Conservation (phyloP, 2,113 vertebrate species). For the Illadopsis cleaveri region DNA sequence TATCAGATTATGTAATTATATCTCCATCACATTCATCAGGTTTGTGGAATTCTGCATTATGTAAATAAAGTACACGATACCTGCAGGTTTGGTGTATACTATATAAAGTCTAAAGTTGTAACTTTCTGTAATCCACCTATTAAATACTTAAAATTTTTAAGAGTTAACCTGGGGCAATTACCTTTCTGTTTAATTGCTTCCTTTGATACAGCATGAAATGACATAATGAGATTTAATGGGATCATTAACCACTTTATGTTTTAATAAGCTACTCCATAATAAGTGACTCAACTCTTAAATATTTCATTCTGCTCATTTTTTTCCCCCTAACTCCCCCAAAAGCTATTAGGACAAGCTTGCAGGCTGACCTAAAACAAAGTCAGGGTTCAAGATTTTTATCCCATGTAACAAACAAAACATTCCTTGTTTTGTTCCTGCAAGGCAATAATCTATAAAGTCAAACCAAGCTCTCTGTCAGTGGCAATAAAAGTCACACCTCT, state of each 20-base stretch:
- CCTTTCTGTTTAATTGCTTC: conserved; percentile 43
- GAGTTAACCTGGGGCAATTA: conserved; percentile 32
- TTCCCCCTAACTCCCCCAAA: background rate
- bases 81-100: background rate
- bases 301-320: background rate
- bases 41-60: background rate
- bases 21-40: background rate
- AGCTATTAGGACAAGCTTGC: background rate
- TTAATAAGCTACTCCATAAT: conserved; percentile 20
- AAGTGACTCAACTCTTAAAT: conserved; percentile 26
- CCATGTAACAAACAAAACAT: background rate
- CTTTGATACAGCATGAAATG: conserved; percentile 39
- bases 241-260: conserved; percentile 50
- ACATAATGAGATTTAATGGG: conserved; percentile 52
- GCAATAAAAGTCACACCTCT: background rate
- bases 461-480: background rate
- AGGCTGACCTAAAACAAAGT: background rate
- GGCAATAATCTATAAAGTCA: background rate
- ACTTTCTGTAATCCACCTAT: conserved; percentile 21
- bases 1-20: background rate
- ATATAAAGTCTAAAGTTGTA: background rate
- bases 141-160: conserved; percentile 31
- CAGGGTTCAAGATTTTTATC: background rate
- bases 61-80: background rate
- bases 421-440: background rate